These are phyloP conservation scores for Chorisops tibialis DNA, from an alignment of 2,888 invertebrate genomes.

Conservation along the genomic window DNA sequence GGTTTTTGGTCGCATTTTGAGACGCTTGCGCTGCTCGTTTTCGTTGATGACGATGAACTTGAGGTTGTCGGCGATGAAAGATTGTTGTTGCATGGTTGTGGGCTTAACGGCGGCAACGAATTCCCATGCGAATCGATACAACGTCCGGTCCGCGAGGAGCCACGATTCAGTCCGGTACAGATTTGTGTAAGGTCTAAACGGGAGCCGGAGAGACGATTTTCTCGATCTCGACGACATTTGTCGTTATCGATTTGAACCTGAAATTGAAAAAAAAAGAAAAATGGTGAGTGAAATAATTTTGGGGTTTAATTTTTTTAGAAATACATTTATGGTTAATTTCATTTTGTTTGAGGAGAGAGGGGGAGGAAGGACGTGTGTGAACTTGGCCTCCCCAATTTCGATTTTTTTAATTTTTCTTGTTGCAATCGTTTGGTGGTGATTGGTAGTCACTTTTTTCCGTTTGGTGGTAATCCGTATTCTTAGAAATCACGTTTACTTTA, in stretches of 20 bases:
- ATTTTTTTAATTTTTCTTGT: no score
- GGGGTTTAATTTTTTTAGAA: no score
- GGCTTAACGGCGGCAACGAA: slow-evolving; percentile 41
- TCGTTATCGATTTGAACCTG: slow-evolving; percentile 54
- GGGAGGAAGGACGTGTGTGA: no score
- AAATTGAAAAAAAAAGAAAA: slow-evolving; percentile 25
- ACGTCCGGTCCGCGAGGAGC: slow-evolving; percentile 37
- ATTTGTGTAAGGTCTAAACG: slow-evolving; percentile 49
- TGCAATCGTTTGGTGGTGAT: no score
- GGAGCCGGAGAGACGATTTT: slow-evolving; percentile 42
- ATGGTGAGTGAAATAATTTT: not conserved
- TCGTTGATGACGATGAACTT: slow-evolving; percentile 31
- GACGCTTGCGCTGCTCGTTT: slow-evolving; percentile 37
- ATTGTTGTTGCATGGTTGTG: slow-evolving; percentile 37
- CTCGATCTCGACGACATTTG: slow-evolving; percentile 52
- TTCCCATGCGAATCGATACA: slow-evolving; percentile 47
- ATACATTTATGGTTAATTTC: no score
- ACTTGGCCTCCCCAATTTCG: no score
- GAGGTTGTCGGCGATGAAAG: slow-evolving; percentile 32
- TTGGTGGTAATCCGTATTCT: no score
- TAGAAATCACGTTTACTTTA: no score
- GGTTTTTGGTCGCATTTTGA: slow-evolving; percentile 43
- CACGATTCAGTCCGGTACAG: slow-evolving; percentile 41
- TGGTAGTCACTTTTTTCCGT: no score
- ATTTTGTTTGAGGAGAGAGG: no score